Base-by-base conservation (phyloP, 2,888 invertebrate species). In the Melanostoma mellinum region DNA sequence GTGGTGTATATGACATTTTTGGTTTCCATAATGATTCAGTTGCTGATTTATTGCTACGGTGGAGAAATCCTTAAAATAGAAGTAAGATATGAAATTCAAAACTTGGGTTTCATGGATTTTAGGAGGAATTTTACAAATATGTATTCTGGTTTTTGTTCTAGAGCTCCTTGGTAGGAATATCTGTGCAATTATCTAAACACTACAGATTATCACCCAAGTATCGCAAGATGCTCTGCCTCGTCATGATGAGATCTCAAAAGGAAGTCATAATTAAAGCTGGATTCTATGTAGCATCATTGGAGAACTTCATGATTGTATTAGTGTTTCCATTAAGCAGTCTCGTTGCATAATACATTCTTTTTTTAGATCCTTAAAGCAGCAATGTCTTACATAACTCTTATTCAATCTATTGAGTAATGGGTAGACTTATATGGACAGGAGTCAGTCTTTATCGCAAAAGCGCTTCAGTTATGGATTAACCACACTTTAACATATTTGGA, bases 11-110 rank as follows among this genome's bases (percentile, higher is more conserved):
- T 87, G 5, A 86, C 88, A 1, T 90, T 90, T 75, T 85, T 90
- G 3, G 72, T 77, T 2, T 87, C 89, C 3, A 89, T 90, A 40
- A 85, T 91, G 86, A 58, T 91, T 76, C 90, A 90, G 79, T 85
- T 90, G 4, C 87, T 90, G 30, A 89, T 90, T 8, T 90, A 91
- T 65, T 91, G 91, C 60, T 90, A 90, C 63, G 90, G 90, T 10
- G 90, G 90, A 0, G 91, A 90, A 71, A 88, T 91, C 20, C 86
- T 90, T 4, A 89, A 88, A 86, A 76, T 86, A 4, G 90, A 91
- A 88, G 90, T 86, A 81, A 42, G 86, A 6, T 10, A 8, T 4
- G 6, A 6, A 6, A 6, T 48, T 3, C 20, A 6, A 8, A 9
- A 8, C 2, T 2, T 5, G 0, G 3, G 8, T 42, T 42, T 9